phyloP scores from a whole-genome alignment of 1,140 invertebrate genomes.

The Melanaphis sacchari region DNA sequence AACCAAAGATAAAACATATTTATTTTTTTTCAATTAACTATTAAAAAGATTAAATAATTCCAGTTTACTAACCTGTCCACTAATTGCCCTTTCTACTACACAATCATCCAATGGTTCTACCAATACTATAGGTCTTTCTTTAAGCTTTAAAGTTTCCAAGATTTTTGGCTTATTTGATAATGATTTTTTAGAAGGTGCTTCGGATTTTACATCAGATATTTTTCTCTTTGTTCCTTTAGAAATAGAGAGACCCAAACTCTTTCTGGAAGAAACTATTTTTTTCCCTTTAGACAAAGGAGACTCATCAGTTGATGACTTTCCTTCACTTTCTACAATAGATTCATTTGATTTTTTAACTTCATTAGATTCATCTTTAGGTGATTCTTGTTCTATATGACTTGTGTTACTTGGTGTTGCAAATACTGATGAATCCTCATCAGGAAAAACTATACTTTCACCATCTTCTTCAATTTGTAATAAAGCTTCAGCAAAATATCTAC shows the following conservation, averaged over 20 bases:
- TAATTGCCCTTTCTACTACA: neutral
- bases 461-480: slow-evolving; percentile 70
- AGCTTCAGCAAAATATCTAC: slow-evolving; percentile 74
- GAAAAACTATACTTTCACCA: neutral
- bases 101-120: neutral
- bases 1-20: too few species aligned
- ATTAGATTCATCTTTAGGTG: neutral
- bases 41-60: too few species aligned
- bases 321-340: slow-evolving; percentile 59
- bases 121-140: neutral
- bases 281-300: slow-evolving; percentile 25
- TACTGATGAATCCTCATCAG: neutral
- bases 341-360: slow-evolving; percentile 59
- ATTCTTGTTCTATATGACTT: neutral
- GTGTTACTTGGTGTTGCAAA: neutral
- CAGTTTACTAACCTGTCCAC: neutral
- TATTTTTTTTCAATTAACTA: too few species aligned
- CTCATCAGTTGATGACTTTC: slow-evolving; percentile 63
- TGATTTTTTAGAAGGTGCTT: slow-evolving; percentile 36
- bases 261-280: neutral
- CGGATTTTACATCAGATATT: slow-evolving; percentile 44
- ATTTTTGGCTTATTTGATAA: neutral
- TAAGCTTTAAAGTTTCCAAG: neutral
- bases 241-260: slow-evolving; percentile 43
- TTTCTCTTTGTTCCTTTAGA: slow-evolving; percentile 49